Conservation (phyloP, 2,888 invertebrate species). For the Callyntrura sp. region DNA sequence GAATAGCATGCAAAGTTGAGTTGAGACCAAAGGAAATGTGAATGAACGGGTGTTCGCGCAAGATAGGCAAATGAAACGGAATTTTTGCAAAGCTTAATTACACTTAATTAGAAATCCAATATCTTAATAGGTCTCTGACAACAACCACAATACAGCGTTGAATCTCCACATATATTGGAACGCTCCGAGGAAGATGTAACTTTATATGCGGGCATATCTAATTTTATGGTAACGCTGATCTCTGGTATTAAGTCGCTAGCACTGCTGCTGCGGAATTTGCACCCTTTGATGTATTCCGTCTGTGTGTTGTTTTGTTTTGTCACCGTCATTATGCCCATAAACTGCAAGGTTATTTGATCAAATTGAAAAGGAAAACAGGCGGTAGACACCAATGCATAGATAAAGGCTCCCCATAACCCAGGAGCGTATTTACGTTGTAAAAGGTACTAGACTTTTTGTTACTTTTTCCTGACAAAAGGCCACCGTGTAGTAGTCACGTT, state of each 20-base stretch:
- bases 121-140: slow-evolving; percentile 33
- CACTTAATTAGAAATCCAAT: slow-evolving; percentile 69
- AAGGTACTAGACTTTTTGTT: neutral
- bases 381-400: neutral
- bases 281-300: neutral
- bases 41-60: slow-evolving; percentile 40
- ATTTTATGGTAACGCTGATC: too few relatives aligned
- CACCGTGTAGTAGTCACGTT: neutral
- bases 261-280: slow-evolving; percentile 10
- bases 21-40: slow-evolving; percentile 18
- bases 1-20: too few relatives aligned
- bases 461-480: neutral
- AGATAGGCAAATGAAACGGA: slow-evolving; percentile 10
- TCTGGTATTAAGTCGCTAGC: too few relatives aligned
- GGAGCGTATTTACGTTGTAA: too few relatives aligned
- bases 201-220: neutral
- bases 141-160: neutral
- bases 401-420: slow-evolving; percentile 7
- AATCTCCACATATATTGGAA: neutral
- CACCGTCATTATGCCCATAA: neutral
- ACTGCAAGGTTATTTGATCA: slow-evolving; percentile 7
- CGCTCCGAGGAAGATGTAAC: neutral
- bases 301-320: neutral
- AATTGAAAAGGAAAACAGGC: slow-evolving; percentile 14
- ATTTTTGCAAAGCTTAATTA: slow-evolving; percentile 50